phyloP scores from a whole-genome alignment of 2,113 vertebrate genomes.

The Anser brachyrhynchus region DNA sequence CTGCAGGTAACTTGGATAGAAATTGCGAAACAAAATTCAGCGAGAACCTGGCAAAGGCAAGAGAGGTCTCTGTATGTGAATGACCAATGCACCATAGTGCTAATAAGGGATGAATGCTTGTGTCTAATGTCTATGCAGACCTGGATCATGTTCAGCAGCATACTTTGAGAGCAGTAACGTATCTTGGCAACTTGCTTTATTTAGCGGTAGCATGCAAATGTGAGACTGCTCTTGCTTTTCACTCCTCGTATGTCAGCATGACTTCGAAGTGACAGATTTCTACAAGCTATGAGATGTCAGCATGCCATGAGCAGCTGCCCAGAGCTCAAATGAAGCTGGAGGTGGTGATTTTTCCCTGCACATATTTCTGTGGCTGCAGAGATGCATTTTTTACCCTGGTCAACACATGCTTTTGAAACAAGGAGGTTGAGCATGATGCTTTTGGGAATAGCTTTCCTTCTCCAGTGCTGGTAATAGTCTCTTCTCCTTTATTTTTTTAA shows the following conservation, averaged over 20 bases:
- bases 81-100: neutral
- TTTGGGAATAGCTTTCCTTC: neutral
- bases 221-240: conserved; percentile 20
- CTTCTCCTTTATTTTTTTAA: neutral
- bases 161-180: neutral
- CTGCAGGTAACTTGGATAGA: neutral
- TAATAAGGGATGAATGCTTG: neutral
- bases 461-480: neutral
- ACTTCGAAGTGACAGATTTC: conserved; percentile 50
- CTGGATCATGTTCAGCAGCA: neutral
- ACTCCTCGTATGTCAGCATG: neutral
- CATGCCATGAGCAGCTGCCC: neutral
- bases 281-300: neutral
- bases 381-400: neutral
- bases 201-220: conserved; percentile 31
- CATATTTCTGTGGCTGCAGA: conserved; percentile 1
- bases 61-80: accelerated
- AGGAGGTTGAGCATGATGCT: neutral
- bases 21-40: neutral
- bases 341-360: neutral
- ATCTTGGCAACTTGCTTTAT: conserved; percentile 40
- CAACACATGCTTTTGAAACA: neutral
- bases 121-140: neutral
- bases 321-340: conserved; percentile 10
- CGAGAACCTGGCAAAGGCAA: neutral